These are phyloP conservation scores for Ciona savignyi DNA, from an alignment of 23 tunicate species.

Conservation along the genomic window DNA sequence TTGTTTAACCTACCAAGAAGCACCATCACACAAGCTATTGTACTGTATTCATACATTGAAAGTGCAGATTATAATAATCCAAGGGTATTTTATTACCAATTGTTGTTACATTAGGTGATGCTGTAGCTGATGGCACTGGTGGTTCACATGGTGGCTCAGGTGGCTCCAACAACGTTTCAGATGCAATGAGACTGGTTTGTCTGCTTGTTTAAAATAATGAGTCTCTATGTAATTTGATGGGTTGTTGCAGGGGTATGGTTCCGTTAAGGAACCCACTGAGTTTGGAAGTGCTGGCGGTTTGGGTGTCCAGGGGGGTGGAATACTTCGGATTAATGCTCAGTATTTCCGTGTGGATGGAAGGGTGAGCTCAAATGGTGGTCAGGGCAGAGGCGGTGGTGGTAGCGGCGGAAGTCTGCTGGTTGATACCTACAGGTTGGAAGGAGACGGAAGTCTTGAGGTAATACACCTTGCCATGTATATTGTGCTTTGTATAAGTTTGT, in stretches of 20 bases:
- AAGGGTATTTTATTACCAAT: too few species aligned
- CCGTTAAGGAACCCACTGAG: conserved; percentile 10
- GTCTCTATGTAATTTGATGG: too few species aligned
- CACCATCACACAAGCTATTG: too few species aligned
- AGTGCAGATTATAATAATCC: too few species aligned
- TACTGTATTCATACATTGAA: too few species aligned
- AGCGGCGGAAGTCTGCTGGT: conserved; percentile 18
- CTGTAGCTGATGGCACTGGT: not conserved
- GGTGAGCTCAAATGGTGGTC: conserved; percentile 14
- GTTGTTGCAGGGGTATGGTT: conserved; percentile 18
- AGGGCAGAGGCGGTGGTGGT: conserved; percentile 13
- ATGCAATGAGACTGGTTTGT: not conserved
- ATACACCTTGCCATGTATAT: not conserved
- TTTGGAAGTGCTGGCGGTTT: conserved; percentile 21
- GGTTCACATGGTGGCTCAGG: conserved; percentile 25
- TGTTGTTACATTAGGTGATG: too few species aligned
- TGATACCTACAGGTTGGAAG: conserved; percentile 13
- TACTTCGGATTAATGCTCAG: not conserved
- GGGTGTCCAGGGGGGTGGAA: conserved; percentile 15
- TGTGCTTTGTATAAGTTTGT: not conserved
- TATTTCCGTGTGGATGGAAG: conserved; percentile 13
- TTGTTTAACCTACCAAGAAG: too few species aligned
- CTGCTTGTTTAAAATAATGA: too few species aligned
- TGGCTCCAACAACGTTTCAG: not conserved
- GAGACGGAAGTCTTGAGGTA: conserved; percentile 19